Evolutionary conservation across 2,113 vertebrate genomes (phyloP).

Genomic region (Pteruthius melanotis): DNA sequence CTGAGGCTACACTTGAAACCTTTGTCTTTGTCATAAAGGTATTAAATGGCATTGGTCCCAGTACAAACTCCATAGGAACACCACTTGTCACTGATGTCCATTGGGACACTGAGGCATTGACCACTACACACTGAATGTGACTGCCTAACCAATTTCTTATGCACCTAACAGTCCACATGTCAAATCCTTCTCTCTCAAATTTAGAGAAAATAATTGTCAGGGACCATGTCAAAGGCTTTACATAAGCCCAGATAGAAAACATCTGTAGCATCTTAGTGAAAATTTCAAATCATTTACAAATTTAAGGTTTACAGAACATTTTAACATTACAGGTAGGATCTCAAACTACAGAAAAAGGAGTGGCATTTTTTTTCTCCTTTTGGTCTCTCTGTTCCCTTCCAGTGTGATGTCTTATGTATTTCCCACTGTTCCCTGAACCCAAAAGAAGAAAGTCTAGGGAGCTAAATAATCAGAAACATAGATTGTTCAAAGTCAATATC

Average conservation of each 20-base stretch:
- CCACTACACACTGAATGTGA: not conserved
- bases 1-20: not conserved
- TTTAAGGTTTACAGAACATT: not conserved
- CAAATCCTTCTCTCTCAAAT: not conserved
- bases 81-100: not conserved
- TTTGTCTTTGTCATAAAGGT: not conserved
- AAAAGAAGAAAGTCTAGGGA: not conserved
- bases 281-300: not conserved
- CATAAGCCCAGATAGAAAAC: rapidly evolving
- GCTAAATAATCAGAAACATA: not conserved
- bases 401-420: not conserved
- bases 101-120: not conserved
- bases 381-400: not conserved
- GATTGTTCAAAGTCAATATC: not conserved
- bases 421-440: not conserved
- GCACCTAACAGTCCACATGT: not conserved
- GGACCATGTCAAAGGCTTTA: not conserved
- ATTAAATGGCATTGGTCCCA: not conserved
- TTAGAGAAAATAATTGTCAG: not conserved
- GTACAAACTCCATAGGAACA: not conserved
- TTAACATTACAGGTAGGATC: not conserved
- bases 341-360: not conserved
- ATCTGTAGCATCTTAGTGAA: not conserved
- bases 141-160: not conserved
- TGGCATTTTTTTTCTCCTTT: not conserved